phyloP scores from a whole-genome alignment of 2,888 invertebrate species.

The Epiblema foenella region DNA sequence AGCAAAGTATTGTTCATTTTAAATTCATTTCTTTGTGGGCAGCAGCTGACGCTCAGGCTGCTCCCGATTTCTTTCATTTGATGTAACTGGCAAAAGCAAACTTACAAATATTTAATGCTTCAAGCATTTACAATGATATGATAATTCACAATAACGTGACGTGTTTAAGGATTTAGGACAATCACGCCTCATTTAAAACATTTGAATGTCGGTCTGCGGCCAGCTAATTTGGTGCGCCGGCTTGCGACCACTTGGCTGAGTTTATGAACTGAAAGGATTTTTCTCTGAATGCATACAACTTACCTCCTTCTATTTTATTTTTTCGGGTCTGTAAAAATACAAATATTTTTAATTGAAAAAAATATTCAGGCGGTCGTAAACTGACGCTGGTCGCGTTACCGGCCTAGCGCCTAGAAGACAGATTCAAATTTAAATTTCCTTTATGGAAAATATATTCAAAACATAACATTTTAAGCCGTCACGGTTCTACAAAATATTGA shows the following conservation, averaged over 20 bases:
- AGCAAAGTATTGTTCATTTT: slow-evolving; percentile 53
- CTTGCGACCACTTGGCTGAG: too few species aligned
- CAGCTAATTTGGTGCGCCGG: too few species aligned
- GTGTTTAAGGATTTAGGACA: slow-evolving; percentile 39
- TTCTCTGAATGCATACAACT: too few species aligned
- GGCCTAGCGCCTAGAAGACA: too few species aligned
- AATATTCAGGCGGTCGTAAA: too few species aligned
- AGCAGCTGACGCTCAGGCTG: slow-evolving; percentile 49
- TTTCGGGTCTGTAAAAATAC: too few species aligned
- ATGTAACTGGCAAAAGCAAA: slow-evolving; percentile 47
- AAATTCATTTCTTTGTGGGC: slow-evolving; percentile 45
- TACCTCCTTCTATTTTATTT: too few species aligned
- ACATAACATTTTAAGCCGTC: not conserved
- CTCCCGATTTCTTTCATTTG: slow-evolving; percentile 52
- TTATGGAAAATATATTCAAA: not conserved
- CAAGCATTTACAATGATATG: slow-evolving; percentile 38
- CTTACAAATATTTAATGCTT: slow-evolving; percentile 49
- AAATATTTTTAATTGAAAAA: too few species aligned
- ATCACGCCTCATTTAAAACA: slow-evolving; percentile 30
- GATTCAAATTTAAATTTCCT: not conserved
- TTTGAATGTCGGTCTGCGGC: slow-evolving; percentile 18
- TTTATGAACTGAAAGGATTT: too few species aligned
- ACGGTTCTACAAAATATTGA: not conserved
- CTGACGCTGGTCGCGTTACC: too few species aligned
- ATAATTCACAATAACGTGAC: slow-evolving; percentile 35